phyloP scores from a whole-genome alignment of 2,113 vertebrate genomes.

The Brevimyrus niger region DNA sequence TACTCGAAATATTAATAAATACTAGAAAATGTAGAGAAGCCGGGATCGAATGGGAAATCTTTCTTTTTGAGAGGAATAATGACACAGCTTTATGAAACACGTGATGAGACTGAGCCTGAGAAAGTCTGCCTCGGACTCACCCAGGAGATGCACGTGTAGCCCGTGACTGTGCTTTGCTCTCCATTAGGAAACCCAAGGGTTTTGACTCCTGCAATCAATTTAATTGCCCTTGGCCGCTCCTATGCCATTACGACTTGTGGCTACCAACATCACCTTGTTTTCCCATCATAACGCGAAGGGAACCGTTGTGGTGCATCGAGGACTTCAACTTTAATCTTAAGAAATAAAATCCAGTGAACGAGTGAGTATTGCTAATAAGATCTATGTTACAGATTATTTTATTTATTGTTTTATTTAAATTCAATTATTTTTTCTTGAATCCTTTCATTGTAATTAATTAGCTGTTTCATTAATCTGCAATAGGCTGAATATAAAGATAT shows the following conservation, averaged over 20 bases:
- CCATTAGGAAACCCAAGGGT: constrained; percentile 49
- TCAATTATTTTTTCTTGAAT: not conserved
- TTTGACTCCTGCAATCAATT: constrained; percentile 49
- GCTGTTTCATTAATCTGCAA: not conserved
- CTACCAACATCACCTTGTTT: constrained; percentile 32
- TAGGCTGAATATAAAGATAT: not conserved
- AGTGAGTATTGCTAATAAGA: constrained; percentile 4
- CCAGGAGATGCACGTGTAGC: constrained; percentile 45
- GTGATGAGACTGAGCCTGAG: not conserved
- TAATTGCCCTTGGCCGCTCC: constrained; percentile 73
- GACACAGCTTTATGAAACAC: constrained; percentile 1
- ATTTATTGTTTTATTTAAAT: not conserved
- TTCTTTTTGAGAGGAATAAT: not conserved
- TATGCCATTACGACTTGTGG: constrained; percentile 60
- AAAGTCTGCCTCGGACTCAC: not conserved
- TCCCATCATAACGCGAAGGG: constrained; percentile 11
- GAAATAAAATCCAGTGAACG: not conserved
- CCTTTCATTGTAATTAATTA: not conserved
- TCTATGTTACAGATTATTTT: not conserved
- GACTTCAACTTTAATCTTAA: constrained; percentile 33
- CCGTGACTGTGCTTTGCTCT: constrained; percentile 34
- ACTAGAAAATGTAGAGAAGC: not conserved
- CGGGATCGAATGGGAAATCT: not conserved
- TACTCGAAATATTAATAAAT: not conserved
- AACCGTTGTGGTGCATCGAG: constrained; percentile 8